phyloP scores from a whole-genome alignment of 2,888 invertebrate species.

The Lathronympha strigana region DNA sequence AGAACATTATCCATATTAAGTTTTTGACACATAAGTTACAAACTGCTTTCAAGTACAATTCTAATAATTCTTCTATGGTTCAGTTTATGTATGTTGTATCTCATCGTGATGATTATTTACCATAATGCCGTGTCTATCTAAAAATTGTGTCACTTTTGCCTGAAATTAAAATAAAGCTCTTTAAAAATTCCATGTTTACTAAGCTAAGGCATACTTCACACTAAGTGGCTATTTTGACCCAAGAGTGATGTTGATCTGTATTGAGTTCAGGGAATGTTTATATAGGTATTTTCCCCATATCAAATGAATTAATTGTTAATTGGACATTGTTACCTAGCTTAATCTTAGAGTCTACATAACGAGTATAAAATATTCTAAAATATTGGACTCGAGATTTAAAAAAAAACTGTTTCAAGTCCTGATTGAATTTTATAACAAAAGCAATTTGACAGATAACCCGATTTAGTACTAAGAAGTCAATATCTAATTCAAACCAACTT shows the following conservation, averaged over 20 bases:
- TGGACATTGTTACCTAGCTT: too few relatives aligned
- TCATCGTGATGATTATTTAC: conserved; percentile 40
- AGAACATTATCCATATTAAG: neutral
- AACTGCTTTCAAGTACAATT: neutral
- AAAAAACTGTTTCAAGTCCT: too few relatives aligned
- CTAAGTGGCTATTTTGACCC: too few relatives aligned
- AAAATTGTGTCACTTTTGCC: conserved; percentile 55
- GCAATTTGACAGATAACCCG: neutral
- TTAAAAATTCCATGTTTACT: neutral
- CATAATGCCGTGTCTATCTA: conserved; percentile 53
- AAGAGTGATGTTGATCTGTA: too few relatives aligned
- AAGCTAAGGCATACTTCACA: neutral
- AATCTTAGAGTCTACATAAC: too few relatives aligned
- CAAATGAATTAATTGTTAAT: too few relatives aligned
- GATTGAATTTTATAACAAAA: too few relatives aligned
- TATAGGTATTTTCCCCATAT: too few relatives aligned
- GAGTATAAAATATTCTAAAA: too few relatives aligned
- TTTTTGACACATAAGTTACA: neutral
- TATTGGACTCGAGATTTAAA: too few relatives aligned
- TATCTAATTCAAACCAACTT: neutral
- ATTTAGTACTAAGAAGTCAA: neutral
- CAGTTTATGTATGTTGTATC: conserved; percentile 7
- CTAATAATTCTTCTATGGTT: neutral
- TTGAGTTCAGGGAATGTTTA: too few relatives aligned
- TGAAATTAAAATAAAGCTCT: conserved; percentile 49